A percentile compares a stretch with the other conserved stretches of the same genome.
Conservation (phyloP, 2,113 vertebrate species). For the Microtus pennsylvanicus region DNA sequence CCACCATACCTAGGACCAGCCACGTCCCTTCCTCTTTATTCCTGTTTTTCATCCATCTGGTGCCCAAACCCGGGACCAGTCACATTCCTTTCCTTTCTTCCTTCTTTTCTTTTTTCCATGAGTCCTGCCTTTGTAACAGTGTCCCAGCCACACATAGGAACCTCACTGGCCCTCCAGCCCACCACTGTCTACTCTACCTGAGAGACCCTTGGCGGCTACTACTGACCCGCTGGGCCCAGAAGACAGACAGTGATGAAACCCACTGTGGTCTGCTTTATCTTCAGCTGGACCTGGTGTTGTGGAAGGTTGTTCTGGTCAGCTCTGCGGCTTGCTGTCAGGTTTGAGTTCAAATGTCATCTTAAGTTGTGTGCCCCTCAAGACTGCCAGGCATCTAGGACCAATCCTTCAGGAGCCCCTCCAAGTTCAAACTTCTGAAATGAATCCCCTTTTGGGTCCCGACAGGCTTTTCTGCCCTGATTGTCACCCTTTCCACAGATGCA, state of each 20-base stretch:
- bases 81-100: background rate
- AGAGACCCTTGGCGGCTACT: background rate
- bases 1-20: background rate
- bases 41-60: background rate
- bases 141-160: too few relatives aligned
- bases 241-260: background rate
- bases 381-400: background rate
- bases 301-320: too few relatives aligned
- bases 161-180: background rate
- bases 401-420: background rate
- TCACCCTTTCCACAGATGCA: rapidly evolving
- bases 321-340: background rate
- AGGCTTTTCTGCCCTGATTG: background rate
- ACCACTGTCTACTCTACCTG: too few relatives aligned
- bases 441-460: background rate
- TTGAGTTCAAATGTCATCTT: background rate
- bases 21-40: background rate
- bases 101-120: background rate
- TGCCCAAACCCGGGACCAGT: background rate
- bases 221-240: too few relatives aligned
- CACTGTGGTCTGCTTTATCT: background rate
- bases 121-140: background rate
- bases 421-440: background rate
- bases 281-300: too few relatives aligned
- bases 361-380: background rate